Evolutionary conservation across 2,797 vertebrate genomes (phyloP).

Genomic region (Aldrovandia affinis): DNA sequence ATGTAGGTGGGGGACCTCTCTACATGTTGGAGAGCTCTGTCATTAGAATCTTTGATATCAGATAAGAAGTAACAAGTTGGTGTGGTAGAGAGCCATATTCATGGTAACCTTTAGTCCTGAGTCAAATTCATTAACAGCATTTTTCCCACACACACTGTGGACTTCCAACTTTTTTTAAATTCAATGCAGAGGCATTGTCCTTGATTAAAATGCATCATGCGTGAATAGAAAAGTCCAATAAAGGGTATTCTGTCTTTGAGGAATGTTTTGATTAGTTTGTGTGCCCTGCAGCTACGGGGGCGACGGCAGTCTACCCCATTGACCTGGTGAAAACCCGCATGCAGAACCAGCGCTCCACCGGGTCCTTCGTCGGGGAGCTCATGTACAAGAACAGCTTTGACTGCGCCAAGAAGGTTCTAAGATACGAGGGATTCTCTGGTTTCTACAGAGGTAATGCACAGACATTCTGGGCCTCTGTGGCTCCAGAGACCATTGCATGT

Average conservation of each 20-base stretch:
- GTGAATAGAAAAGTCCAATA: too few relatives aligned
- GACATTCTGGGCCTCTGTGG: background rate
- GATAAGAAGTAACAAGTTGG: slow-evolving; percentile 55
- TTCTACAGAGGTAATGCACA: slow-evolving; percentile 87
- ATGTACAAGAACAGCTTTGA: slow-evolving; percentile 98
- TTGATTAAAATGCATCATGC: too few relatives aligned
- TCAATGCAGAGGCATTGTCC: too few relatives aligned
- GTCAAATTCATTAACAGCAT: slow-evolving; percentile 18
- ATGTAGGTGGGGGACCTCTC: slow-evolving; percentile 44
- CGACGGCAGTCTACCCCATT: slow-evolving; percentile 93
- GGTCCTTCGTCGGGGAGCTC: slow-evolving; percentile 89
- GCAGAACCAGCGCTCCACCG: slow-evolving; percentile 91
- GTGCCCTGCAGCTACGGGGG: slow-evolving; percentile 82
- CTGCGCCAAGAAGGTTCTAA: slow-evolving; percentile 93
- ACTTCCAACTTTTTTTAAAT: background rate
- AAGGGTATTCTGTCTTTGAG: background rate
- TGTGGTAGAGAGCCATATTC: slow-evolving; percentile 50
- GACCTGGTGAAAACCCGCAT: slow-evolving; percentile 97
- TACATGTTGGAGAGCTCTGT: slow-evolving; percentile 53
- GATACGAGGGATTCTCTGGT: slow-evolving; percentile 91
- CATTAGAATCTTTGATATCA: slow-evolving; percentile 62
- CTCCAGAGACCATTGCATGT: background rate
- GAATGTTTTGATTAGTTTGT: background rate
- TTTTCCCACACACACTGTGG: slow-evolving; percentile 28
- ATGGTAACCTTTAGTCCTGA: slow-evolving; percentile 42